Percentiles rank a stretch among this genome's conserved stretches.
Evolutionary conservation across 2,113 vertebrate species (phyloP).

Genomic region (Camelus bactrianus): DNA sequence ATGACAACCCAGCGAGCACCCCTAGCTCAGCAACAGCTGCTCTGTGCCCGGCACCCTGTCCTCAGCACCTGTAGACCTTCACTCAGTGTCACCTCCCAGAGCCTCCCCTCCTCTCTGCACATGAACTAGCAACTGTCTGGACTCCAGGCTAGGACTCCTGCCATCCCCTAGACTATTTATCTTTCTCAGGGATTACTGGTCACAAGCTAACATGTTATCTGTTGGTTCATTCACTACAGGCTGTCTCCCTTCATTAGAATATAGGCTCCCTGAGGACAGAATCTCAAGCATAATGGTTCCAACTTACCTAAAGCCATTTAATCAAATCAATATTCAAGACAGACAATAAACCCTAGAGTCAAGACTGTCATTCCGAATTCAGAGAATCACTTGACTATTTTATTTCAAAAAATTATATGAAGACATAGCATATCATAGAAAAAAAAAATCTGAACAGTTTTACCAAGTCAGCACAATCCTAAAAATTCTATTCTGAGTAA

Average conservation of each 20-base stretch:
- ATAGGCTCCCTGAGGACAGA: not conserved
- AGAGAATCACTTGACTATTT: not conserved
- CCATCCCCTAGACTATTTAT: not conserved
- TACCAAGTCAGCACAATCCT: conserved; percentile 8
- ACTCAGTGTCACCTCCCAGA: not conserved
- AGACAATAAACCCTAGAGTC: not conserved
- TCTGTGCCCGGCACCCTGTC: not conserved
- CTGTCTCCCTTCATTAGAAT: not conserved
- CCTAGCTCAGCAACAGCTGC: not conserved
- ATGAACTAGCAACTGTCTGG: not conserved
- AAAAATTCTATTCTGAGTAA: not conserved
- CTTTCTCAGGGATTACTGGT: not conserved
- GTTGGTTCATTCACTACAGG: not conserved
- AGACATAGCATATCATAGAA: not conserved
- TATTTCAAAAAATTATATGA: not conserved
- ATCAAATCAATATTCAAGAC: not conserved
- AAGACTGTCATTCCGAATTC: not conserved
- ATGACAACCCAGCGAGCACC: not conserved
- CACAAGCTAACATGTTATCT: not conserved
- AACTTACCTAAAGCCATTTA: not conserved
- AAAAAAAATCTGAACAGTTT: not conserved
- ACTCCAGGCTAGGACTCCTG: not conserved
- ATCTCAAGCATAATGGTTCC: not conserved
- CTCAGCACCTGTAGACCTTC: not conserved
- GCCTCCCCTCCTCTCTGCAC: not conserved